phyloP scores from a whole-genome alignment of 2,797 vertebrate species.

The Phaenicophaeus curvirostris region DNA sequence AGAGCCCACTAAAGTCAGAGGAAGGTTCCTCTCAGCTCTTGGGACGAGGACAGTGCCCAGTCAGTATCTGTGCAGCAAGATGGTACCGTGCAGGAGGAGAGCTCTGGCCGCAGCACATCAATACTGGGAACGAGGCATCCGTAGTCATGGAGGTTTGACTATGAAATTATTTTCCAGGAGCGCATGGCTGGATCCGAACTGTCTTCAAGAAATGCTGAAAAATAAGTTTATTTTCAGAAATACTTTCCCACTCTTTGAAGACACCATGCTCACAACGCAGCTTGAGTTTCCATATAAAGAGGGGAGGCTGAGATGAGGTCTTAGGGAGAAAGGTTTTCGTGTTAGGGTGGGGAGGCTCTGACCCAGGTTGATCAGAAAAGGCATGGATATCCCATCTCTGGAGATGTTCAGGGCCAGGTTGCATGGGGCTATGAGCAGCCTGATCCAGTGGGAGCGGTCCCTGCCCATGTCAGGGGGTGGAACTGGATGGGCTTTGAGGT shows the following conservation, averaged over 20 bases:
- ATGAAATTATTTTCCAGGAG: neutral
- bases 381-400: no score
- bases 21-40: neutral
- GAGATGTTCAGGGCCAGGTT: no score
- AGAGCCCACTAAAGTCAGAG: neutral
- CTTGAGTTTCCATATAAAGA: neutral
- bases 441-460: no score
- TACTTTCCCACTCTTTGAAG: neutral
- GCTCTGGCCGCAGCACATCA: rapidly evolving
- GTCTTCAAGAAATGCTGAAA: neutral
- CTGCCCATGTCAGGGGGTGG: no score
- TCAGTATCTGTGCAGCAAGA: neutral
- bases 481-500: no score
- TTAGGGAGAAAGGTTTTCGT: no score
- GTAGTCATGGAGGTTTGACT: no score
- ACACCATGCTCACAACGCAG: neutral
- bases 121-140: no score
- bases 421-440: no score
- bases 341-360: no score
- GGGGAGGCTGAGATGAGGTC: no score
- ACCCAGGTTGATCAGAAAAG: no score
- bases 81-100: neutral
- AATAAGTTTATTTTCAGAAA: neutral
- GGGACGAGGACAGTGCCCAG: neutral
- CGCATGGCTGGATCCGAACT: neutral